Percentiles rank a stretch among this genome's conserved stretches.
Evolutionary conservation across 2,888 invertebrate species (phyloP).

Genomic region (Argynnis bischoffii): DNA sequence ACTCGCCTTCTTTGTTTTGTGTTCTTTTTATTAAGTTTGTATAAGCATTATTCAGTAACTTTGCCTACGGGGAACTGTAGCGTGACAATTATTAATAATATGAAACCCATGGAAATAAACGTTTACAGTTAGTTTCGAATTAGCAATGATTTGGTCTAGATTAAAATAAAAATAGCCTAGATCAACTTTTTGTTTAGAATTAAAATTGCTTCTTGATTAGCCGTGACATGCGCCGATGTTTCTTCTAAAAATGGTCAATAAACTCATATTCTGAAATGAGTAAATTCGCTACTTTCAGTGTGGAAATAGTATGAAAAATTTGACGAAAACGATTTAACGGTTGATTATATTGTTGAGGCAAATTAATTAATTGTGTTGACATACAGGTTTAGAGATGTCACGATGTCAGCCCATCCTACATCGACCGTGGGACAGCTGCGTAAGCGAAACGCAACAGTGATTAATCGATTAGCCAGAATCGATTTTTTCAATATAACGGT

Average conservation of each 20-base stretch:
- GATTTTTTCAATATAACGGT: slow-evolving; percentile 80
- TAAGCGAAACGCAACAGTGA: slow-evolving; percentile 73
- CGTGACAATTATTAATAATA: slow-evolving; percentile 24
- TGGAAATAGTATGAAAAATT: slow-evolving; percentile 59
- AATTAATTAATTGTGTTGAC: slow-evolving; percentile 55
- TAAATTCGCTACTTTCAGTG: slow-evolving; percentile 51
- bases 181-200: slow-evolving; percentile 37
- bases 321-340: slow-evolving; percentile 67
- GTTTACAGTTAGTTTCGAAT: slow-evolving; percentile 27
- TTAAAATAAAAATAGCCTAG: slow-evolving; percentile 37
- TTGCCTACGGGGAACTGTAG: slow-evolving; percentile 13
- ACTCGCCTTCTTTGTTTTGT: slow-evolving; percentile 35
- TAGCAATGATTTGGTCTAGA: slow-evolving; percentile 34
- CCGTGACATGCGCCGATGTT: slow-evolving; percentile 43
- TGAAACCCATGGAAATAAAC: slow-evolving; percentile 15
- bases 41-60: slow-evolving; percentile 29
- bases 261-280: slow-evolving; percentile 43
- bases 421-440: slow-evolving; percentile 75
- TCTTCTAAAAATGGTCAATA: slow-evolving; percentile 41
- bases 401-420: slow-evolving; percentile 25
- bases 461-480: slow-evolving; percentile 75
- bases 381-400: slow-evolving; percentile 36
- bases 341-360: slow-evolving; percentile 53
- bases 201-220: slow-evolving; percentile 43
- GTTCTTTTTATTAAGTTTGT: slow-evolving; percentile 29